phyloP scores from a whole-genome alignment of 2,113 vertebrate species.

The Poicephalus meyeri region DNA sequence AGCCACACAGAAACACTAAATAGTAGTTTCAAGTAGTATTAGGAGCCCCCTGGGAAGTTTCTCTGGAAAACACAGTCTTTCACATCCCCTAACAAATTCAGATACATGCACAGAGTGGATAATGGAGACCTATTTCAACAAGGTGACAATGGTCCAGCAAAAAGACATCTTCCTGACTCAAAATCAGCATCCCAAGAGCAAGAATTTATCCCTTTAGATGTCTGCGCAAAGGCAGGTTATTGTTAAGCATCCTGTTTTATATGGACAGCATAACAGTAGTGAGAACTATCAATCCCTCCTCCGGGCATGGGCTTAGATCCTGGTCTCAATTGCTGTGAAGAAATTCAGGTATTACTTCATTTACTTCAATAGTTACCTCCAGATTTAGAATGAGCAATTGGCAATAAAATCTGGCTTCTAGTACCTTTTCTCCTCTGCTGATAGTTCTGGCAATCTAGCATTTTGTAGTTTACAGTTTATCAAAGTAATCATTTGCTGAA shows the following conservation, averaged over 20 bases:
- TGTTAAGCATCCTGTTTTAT: not conserved
- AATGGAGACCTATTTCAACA: constrained; percentile 5
- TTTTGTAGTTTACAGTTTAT: not conserved
- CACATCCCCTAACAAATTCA: not conserved
- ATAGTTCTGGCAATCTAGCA: not conserved
- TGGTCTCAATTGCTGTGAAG: not conserved
- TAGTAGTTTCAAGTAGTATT: constrained; percentile 11
- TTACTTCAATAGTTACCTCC: constrained; percentile 25
- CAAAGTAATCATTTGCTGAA: not conserved
- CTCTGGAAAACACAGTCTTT: constrained; percentile 3
- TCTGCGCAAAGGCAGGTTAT: not conserved
- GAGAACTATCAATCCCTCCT: not conserved
- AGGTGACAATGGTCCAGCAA: not conserved
- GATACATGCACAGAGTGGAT: not conserved
- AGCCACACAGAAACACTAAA: constrained; percentile 13
- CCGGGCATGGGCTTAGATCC: constrained; percentile 5
- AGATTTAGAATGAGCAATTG: not conserved
- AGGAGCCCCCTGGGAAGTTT: not conserved
- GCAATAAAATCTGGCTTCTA: not conserved
- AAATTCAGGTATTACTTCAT: constrained; percentile 25
- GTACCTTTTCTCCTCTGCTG: not conserved
- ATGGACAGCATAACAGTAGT: not conserved
- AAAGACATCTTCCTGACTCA: not conserved
- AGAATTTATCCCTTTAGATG: not conserved
- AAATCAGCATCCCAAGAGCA: not conserved